A percentile compares a stretch with the other conserved stretches of the same genome.
Conservation (phyloP, 1,140 invertebrate species). For the Brachystomella parvula region DNA sequence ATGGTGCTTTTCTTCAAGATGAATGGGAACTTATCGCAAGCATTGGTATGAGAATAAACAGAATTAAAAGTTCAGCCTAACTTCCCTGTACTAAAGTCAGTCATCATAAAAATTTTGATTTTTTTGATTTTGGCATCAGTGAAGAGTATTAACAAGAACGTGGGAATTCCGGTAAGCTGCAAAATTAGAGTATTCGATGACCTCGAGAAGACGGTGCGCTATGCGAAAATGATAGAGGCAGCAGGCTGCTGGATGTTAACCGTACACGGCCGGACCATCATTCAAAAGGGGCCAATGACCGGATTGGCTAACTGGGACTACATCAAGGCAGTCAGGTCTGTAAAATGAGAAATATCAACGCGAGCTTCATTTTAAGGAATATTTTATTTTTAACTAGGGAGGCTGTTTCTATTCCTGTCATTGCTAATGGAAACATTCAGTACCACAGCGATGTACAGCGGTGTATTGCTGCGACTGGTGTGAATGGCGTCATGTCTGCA, state of each 20-base stretch:
- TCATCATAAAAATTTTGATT: not conserved
- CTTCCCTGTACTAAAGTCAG: not conserved
- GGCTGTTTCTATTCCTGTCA: conserved; percentile 79
- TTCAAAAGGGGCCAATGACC: conserved; percentile 91
- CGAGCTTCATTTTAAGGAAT: not conserved
- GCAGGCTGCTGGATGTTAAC: conserved; percentile 87
- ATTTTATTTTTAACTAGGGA: conserved; percentile 51
- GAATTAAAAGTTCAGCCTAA: too few species aligned
- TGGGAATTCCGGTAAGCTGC: conserved; percentile 83
- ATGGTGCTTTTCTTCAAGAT: conserved; percentile 53
- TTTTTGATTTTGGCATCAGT: conserved; percentile 51
- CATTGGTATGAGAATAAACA: conserved; percentile 60
- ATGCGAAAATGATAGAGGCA: conserved; percentile 88
- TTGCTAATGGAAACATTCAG: conserved; percentile 97
- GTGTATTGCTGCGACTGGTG: conserved; percentile 78
- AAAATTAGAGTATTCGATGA: conserved; percentile 89
- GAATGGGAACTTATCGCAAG: conserved; percentile 77
- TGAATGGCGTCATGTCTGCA: conserved; percentile 79
- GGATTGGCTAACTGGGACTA: conserved; percentile 39
- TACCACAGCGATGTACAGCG: conserved; percentile 74
- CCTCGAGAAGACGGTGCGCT: conserved; percentile 74
- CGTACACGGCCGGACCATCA: conserved; percentile 89
- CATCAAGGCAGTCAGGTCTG: conserved; percentile 14
- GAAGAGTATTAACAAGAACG: conserved; percentile 48
- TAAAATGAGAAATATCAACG: not conserved